These are phyloP conservation scores for Anarrhichthys ocellatus DNA, from an alignment of 2,113 vertebrate species.

Conservation along the genomic window DNA sequence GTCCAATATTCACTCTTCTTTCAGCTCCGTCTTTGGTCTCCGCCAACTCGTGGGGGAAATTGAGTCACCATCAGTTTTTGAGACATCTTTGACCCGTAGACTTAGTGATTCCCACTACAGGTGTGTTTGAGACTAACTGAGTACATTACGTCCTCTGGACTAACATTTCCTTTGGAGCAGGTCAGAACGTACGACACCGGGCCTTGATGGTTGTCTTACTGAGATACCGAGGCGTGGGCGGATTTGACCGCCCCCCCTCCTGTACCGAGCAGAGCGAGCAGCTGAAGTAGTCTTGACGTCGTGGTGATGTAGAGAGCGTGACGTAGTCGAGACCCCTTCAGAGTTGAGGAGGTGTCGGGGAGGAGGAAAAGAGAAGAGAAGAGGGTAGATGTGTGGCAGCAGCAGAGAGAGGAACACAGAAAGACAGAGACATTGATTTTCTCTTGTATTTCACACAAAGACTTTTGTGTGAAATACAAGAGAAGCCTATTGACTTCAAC, in stretches of 20 bases:
- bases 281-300: constrained; percentile 43
- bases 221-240: neutral
- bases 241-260: constrained; percentile 2
- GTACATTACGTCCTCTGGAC: neutral
- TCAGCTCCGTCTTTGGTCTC: neutral
- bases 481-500: constrained; percentile 32
- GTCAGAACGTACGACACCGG: neutral
- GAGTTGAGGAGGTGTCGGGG: constrained; percentile 19
- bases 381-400: constrained; percentile 29
- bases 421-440: constrained; percentile 45
- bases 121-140: neutral
- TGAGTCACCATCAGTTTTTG: neutral
- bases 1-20: neutral
- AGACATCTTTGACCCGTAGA: neutral
- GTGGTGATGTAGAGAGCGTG: constrained; percentile 15
- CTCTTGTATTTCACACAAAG: constrained; percentile 57
- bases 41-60: neutral
- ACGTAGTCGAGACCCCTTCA: constrained; percentile 22
- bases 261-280: neutral
- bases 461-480: no score
- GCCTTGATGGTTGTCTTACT: neutral
- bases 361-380: neutral
- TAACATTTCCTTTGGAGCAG: neutral
- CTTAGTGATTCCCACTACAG: neutral
- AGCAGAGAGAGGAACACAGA: constrained; percentile 1